Conservation (phyloP, 2,797 vertebrate species). For the Pristis pectinata region DNA sequence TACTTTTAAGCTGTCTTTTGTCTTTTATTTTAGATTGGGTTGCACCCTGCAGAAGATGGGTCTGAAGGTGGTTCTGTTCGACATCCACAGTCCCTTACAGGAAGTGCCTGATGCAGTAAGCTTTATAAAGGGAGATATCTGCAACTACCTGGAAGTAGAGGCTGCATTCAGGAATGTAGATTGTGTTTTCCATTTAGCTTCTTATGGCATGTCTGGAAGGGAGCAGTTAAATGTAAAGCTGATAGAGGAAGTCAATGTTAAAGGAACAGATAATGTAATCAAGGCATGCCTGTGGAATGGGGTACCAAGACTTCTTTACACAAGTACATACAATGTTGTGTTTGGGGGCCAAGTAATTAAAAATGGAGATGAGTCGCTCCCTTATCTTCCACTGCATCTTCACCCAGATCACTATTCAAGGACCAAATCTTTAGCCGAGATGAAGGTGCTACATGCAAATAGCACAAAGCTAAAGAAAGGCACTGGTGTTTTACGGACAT, state of each 20-base stretch:
- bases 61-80: constrained; percentile 72
- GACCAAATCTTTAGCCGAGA: constrained; percentile 86
- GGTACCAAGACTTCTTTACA: constrained; percentile 77
- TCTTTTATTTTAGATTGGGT: constrained; percentile 65
- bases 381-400: constrained; percentile 83
- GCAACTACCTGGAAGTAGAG: constrained; percentile 62
- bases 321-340: constrained; percentile 88
- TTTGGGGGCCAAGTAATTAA: constrained; percentile 86
- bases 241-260: constrained; percentile 79
- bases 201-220: constrained; percentile 90
- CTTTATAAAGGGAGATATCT: constrained; percentile 71
- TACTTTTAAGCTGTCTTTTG: not conserved
- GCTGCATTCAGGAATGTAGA: constrained; percentile 58
- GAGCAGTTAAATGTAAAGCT: constrained; percentile 75
- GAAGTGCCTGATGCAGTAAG: constrained; percentile 62
- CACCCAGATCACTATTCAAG: constrained; percentile 91
- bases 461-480: constrained; percentile 51
- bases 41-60: constrained; percentile 64
- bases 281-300: constrained; percentile 61
- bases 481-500: constrained; percentile 64
- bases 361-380: constrained; percentile 82
- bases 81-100: constrained; percentile 58
- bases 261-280: constrained; percentile 77
- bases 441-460: constrained; percentile 75
- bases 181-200: constrained; percentile 85